Evolutionary conservation across 30 jellyfish, hydroid and myxozoan species (phyloP).

Genomic region (Aurelia sp.): DNA sequence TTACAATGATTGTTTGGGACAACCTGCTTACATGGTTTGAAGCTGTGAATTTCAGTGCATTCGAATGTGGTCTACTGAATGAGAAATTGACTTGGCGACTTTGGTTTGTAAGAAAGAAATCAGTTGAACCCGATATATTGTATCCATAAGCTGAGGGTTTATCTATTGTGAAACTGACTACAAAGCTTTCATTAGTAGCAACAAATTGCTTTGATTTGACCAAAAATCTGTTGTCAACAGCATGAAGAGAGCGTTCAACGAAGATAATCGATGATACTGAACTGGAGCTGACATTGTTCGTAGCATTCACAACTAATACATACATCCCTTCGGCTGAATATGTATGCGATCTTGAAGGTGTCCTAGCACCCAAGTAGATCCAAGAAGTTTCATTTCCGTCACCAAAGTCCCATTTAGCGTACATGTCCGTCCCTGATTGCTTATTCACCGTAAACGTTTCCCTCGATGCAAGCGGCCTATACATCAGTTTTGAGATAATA

Average conservation of each 20-base stretch:
- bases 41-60: conserved; percentile 39
- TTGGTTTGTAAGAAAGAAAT: background rate
- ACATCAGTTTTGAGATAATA: background rate
- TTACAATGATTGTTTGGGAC: background rate
- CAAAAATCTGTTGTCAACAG: background rate
- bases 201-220: conserved; percentile 12
- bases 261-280: conserved; percentile 8
- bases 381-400: conserved; percentile 40
- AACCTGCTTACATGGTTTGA: conserved; percentile 69
- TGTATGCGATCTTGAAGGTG: conserved; percentile 9
- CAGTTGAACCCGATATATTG: conserved; percentile 10
- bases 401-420: conserved; percentile 52
- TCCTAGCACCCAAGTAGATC: conserved; percentile 7
- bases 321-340: conserved; percentile 53
- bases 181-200: conserved; percentile 17
- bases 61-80: conserved; percentile 30
- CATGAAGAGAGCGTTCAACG: conserved; percentile 53
- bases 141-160: conserved; percentile 42
- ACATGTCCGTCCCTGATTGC: conserved; percentile 49
- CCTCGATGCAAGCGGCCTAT: background rate
- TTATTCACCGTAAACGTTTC: background rate
- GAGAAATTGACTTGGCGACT: background rate
- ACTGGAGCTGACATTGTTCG: conserved; percentile 38
- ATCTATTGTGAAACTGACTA: background rate
- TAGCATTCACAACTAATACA: conserved; percentile 34